A percentile compares a stretch with the other conserved stretches of the same genome.
These are phyloP conservation scores for Heloderma charlesbogerti DNA, from an alignment of 2,113 vertebrate genomes.

Conservation along the genomic window DNA sequence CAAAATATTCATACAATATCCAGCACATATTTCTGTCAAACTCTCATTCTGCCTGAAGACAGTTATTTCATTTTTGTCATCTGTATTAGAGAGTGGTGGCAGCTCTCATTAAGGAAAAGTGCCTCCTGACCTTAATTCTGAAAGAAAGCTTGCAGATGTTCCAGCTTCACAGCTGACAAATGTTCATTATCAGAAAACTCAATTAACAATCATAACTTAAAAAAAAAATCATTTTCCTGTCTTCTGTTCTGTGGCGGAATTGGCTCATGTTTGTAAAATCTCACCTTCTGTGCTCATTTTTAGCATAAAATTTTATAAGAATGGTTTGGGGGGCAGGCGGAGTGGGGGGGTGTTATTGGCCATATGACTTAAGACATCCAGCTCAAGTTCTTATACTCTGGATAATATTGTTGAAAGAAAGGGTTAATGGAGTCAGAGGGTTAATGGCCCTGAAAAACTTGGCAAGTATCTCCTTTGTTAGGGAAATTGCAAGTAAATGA, in stretches of 20 bases:
- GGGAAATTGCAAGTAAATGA: not conserved
- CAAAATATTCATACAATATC: not conserved
- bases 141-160: not conserved
- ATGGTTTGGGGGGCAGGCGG: not conserved
- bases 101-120: not conserved
- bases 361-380: not conserved
- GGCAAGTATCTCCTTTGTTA: not conserved
- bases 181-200: constrained; percentile 19
- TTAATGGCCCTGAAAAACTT: not conserved
- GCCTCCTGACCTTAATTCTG: not conserved
- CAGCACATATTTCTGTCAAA: not conserved
- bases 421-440: no score
- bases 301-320: not conserved
- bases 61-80: constrained; percentile 20
- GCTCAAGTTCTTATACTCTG: not conserved
- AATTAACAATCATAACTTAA: not conserved
- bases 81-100: not conserved
- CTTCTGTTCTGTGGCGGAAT: not conserved
- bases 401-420: not conserved
- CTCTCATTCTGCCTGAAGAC: not conserved
- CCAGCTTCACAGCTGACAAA: constrained; percentile 1
- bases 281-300: not conserved
- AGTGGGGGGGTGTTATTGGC: not conserved
- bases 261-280: not conserved
- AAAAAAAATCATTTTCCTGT: not conserved